A percentile compares a stretch with the other conserved stretches of the same genome.
Conservation (phyloP, 1,140 invertebrate genomes). For the Drosophila ironensis region DNA sequence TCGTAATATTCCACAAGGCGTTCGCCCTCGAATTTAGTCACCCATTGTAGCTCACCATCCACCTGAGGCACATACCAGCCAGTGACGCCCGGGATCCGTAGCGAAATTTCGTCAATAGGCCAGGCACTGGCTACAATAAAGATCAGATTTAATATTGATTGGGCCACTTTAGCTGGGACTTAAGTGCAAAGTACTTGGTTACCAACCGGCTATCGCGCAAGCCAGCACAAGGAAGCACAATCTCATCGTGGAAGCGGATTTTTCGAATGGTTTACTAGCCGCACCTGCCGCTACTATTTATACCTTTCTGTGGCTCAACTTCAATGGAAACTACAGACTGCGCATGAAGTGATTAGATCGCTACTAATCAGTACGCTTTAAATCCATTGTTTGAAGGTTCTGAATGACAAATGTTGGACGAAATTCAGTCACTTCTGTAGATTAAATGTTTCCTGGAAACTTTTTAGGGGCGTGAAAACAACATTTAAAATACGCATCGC, state of each 20-base stretch:
- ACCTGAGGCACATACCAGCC: conserved; percentile 61
- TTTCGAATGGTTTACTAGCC: conserved; percentile 17
- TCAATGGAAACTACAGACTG: conserved; percentile 30
- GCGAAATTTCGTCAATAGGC: conserved; percentile 42
- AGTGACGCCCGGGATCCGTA: conserved; percentile 35
- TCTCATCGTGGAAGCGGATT: conserved; percentile 53
- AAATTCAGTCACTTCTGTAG: background rate
- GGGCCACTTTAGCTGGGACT: background rate
- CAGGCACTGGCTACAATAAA: conserved; percentile 31
- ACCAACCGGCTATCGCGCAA: conserved; percentile 59
- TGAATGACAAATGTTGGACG: background rate
- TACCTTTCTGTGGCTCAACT: conserved; percentile 25
- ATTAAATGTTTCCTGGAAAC: background rate
- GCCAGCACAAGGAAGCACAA: conserved; percentile 45
- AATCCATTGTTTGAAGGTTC: background rate
- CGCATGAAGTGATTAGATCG: conserved; percentile 19
- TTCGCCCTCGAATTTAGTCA: conserved; percentile 30
- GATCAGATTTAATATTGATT: background rate
- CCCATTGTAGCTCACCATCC: conserved; percentile 37
- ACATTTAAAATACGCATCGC: no score
- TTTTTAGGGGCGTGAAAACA: no score
- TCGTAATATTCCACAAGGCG: conserved; percentile 36
- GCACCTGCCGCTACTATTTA: conserved; percentile 40
- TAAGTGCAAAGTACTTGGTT: conserved; percentile 23
- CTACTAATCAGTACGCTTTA: conserved; percentile 22